Conservation (phyloP, 2,888 invertebrate species). For the Lasioglossum oenotherae region DNA sequence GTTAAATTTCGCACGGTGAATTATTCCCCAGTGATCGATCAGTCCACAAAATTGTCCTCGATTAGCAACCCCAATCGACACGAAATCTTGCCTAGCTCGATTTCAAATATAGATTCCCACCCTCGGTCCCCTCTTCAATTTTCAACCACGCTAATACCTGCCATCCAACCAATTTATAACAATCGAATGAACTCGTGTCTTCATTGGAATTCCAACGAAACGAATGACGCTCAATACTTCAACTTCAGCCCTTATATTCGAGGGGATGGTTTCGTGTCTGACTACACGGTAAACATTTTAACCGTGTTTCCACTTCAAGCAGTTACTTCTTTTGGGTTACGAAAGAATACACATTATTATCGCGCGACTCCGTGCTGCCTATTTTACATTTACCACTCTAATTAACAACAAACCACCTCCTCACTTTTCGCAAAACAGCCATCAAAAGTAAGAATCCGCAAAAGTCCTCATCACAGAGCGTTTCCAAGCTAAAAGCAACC, state of each 20-base stretch:
- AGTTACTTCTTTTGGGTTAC: neutral
- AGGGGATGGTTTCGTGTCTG: neutral
- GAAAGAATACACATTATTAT: neutral
- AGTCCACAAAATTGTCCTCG: neutral
- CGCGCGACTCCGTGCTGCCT: neutral
- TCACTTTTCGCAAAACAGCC: neutral
- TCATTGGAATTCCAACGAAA: neutral
- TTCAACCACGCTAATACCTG: neutral
- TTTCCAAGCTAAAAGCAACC: neutral
- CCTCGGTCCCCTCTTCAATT: neutral
- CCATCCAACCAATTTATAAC: neutral
- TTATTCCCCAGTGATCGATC: neutral
- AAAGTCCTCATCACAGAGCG: neutral
- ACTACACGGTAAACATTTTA: neutral
- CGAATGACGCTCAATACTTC: constrained; percentile 17
- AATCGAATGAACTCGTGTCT: constrained; percentile 6
- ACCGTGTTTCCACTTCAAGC: neutral
- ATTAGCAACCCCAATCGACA: neutral
- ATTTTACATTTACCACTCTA: neutral
- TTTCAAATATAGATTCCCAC: neutral
- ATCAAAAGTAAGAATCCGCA: neutral
- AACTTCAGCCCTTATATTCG: constrained; percentile 8
- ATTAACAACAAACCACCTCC: neutral
- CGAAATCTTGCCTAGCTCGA: neutral
- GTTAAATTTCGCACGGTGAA: neutral